phyloP scores from a whole-genome alignment of 2,113 vertebrate species.

The Psophia crepitans region DNA sequence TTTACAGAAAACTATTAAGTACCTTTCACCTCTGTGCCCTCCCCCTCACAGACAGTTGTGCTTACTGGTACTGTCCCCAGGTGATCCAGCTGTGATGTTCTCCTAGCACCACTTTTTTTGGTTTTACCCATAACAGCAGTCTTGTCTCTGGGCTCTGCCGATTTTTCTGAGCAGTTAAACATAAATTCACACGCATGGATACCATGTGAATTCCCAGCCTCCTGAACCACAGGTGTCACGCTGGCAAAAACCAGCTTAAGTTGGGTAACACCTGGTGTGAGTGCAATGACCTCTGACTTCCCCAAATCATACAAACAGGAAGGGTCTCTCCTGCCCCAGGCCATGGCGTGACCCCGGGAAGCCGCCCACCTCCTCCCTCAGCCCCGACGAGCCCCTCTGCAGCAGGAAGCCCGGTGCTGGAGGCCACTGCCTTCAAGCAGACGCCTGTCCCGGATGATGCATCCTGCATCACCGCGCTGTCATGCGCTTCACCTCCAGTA shows the following conservation, averaged over 20 bases:
- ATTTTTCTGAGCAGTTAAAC: background rate
- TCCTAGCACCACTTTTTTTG: background rate
- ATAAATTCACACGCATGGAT: background rate
- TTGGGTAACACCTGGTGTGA: background rate
- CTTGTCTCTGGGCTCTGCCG: background rate
- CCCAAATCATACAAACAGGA: background rate
- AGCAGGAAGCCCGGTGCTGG: rapidly evolving
- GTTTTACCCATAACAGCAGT: rapidly evolving
- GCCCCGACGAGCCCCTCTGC: rapidly evolving
- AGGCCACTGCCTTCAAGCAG: background rate
- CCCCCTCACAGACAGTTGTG: rapidly evolving
- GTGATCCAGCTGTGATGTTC: background rate
- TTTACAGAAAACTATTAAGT: background rate
- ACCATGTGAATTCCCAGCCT: background rate
- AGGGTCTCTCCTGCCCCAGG: background rate
- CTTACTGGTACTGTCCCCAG: background rate
- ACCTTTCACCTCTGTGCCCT: background rate
- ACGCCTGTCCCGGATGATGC: background rate
- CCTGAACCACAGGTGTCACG: background rate
- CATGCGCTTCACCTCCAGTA: background rate
- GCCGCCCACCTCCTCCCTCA: rapidly evolving
- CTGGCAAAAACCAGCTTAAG: background rate
- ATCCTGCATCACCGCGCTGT: background rate
- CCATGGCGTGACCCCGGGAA: background rate
- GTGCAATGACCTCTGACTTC: background rate